Percentiles rank a stretch among this genome's conserved stretches.
Conservation (phyloP, 2,888 invertebrate species). For the Xanthia icteritia region DNA sequence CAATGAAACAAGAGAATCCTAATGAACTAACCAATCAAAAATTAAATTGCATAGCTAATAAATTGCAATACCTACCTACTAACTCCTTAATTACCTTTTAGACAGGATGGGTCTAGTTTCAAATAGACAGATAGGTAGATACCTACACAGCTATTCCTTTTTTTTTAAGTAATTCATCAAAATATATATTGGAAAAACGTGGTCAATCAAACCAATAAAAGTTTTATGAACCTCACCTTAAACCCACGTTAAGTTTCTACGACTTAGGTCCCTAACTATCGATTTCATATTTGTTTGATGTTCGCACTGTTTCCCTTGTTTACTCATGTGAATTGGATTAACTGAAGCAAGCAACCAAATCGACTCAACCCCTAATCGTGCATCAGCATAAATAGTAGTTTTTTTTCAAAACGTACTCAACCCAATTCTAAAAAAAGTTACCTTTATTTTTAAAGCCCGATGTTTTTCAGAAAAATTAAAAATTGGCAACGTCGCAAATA, state of each 20-base stretch:
- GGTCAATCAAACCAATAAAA: no score
- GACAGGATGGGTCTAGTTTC: constrained; percentile 4
- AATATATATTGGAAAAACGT: no score
- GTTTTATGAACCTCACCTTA: no score
- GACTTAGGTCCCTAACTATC: background rate
- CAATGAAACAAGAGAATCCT: constrained; percentile 33
- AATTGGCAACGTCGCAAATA: no score
- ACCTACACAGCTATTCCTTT: background rate
- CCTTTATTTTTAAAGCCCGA: no score
- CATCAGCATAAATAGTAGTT: no score
- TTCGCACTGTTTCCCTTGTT: background rate
- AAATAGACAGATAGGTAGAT: background rate
- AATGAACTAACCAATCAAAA: constrained; percentile 60
- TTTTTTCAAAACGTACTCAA: no score
- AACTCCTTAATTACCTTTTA: constrained; percentile 26
- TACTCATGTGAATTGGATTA: no score
- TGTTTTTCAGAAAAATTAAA: no score
- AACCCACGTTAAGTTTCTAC: constrained; percentile 19
- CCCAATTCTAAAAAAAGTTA: no score
- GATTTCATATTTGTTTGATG: constrained; percentile 14
- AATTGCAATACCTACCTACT: constrained; percentile 23
- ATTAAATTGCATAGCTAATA: constrained; percentile 42
- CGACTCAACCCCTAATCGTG: no score
- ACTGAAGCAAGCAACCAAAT: no score
- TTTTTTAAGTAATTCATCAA: background rate